Evolutionary conservation across 2,888 invertebrate species (phyloP), one percentile per base, ranked within the genome.

Genomic region (Allacma fusca): DNA sequence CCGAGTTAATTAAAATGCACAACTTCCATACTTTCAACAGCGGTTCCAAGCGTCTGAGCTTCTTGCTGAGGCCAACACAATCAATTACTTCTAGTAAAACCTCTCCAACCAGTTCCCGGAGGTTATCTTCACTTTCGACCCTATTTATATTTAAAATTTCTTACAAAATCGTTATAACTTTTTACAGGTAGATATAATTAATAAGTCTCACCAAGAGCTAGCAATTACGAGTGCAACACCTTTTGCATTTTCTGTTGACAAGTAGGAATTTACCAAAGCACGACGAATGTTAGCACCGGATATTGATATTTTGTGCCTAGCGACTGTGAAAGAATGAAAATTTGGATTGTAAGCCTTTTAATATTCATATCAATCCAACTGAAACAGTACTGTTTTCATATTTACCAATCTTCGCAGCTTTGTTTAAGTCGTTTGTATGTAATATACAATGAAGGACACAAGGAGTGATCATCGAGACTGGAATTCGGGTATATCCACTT

Each of bases 371-470:
- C n/a, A n/a, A n/a, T n/a, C n/a, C n/a, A n/a, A n/a, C n/a, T n/a
- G n/a, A n/a, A n/a, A n/a, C n/a, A n/a, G n/a, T n/a, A n/a, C n/a
- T n/a, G n/a, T n/a, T n/a, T n/a, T n/a, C n/a, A n/a, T n/a, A n/a
- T n/a, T 85, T 87, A 85, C 92, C 90, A 73, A 94, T 88, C 67
- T 89, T 86, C 0, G 91, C 90, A 0, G 94, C 94, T 72, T 90
- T 89, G 43, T 88, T 86, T 0, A 92, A 86, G 75, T 91, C 88
- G n/a, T 89, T 88, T 0, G 87, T 85, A 0, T 87, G 85, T 19
- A 95, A 84, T 1, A 92, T 88, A 79, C 90, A 87, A 34, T 89
- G 86, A 34, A 92, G 89, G 0, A 92, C 86, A 78, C 80, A 74
- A 13, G 80, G 72, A 12, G 76, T 78, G 23, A 84, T 59, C 4